Percentiles rank a stretch among this genome's conserved stretches.
Evolutionary conservation across 2,888 invertebrate genomes (phyloP).

Genomic region (Fragum fragum): DNA sequence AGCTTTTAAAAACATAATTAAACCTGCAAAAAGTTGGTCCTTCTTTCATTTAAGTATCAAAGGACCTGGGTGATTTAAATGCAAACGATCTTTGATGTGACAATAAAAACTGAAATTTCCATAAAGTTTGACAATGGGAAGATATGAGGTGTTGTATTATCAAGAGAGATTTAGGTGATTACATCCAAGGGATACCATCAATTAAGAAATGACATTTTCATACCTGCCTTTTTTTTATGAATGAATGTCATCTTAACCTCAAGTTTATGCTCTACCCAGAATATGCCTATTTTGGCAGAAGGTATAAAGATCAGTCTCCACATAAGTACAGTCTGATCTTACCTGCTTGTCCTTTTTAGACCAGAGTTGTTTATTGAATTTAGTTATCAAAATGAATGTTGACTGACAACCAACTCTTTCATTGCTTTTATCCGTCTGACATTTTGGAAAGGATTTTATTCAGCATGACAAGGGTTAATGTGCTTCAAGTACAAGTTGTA

Average conservation of each 20-base stretch:
- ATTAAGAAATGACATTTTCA: slow-evolving; percentile 1
- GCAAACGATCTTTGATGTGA: neutral
- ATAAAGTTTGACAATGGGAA: slow-evolving; percentile 6
- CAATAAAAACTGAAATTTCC: slow-evolving; percentile 3
- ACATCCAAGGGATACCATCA: slow-evolving; percentile 2
- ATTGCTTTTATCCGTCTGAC: too few relatives aligned
- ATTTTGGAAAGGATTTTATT: too few relatives aligned
- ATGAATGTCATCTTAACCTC: neutral
- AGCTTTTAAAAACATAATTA: neutral
- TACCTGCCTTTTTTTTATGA: neutral
- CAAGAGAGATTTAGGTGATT: neutral
- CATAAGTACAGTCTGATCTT: too few relatives aligned
- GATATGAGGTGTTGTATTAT: neutral
- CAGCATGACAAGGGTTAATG: too few relatives aligned
- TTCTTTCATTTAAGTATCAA: neutral
- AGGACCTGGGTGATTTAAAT: neutral
- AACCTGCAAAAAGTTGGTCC: neutral
- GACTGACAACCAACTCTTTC: too few relatives aligned
- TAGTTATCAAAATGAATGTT: too few relatives aligned
- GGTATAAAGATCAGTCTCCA: too few relatives aligned
- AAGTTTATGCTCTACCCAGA: too few relatives aligned
- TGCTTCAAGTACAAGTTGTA: too few relatives aligned
- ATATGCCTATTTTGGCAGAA: too few relatives aligned
- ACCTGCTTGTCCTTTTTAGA: too few relatives aligned
- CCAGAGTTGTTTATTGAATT: too few relatives aligned